Percentiles rank a stretch among this genome's conserved stretches.
phyloP scores from a whole-genome alignment of 23 tunicate genomes.

The Styela plicata region DNA sequence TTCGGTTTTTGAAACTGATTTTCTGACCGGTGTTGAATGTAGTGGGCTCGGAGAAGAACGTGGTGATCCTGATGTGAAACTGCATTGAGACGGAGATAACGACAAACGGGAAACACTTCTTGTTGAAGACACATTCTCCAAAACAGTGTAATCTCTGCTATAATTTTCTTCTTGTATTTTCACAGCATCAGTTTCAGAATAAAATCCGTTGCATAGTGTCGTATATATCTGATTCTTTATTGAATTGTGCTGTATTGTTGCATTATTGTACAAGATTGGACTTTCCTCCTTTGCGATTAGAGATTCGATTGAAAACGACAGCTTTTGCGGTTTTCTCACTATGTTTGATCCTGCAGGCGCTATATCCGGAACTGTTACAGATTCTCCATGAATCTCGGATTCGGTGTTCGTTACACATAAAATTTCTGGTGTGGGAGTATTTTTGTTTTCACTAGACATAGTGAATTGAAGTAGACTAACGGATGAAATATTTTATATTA shows the following conservation, averaged over 20 bases:
- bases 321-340: not conserved
- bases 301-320: not conserved
- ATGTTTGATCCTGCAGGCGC: too few relatives aligned
- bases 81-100: not conserved
- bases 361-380: too few relatives aligned
- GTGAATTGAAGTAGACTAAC: too few relatives aligned
- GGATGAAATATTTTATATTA: too few relatives aligned
- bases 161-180: not conserved
- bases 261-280: not conserved
- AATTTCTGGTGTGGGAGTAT: too few relatives aligned
- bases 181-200: not conserved
- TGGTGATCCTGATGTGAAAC: not conserved
- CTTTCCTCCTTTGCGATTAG: not conserved
- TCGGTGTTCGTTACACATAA: too few relatives aligned
- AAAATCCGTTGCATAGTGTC: not conserved
- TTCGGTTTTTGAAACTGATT: not conserved
- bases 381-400: too few relatives aligned
- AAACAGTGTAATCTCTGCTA: not conserved
- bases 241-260: not conserved
- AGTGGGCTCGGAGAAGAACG: not conserved
- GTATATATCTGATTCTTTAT: not conserved
- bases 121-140: not conserved
- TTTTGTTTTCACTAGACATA: too few relatives aligned
- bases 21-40: not conserved
- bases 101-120: not conserved